Evolutionary conservation across 2,113 vertebrate genomes (phyloP).

Genomic region (Meleagris gallopavo): DNA sequence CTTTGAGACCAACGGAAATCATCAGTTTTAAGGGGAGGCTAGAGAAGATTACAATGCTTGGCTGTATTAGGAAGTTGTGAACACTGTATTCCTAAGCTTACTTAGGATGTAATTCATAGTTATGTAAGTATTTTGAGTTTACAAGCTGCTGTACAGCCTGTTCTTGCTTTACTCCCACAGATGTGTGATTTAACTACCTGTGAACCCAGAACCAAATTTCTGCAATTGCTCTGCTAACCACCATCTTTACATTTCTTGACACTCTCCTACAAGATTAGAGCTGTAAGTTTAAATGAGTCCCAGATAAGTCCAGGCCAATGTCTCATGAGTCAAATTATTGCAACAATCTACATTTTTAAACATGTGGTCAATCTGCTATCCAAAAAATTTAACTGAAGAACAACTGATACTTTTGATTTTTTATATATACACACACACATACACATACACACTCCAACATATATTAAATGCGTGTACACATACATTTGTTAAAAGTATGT

Average conservation of each 20-base stretch:
- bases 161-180: neutral
- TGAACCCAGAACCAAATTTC: neutral
- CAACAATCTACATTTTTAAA: neutral
- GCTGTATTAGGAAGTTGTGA: neutral
- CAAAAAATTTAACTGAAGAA: neutral
- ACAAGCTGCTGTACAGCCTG: neutral
- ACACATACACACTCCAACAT: neutral
- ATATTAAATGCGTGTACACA: neutral
- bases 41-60: neutral
- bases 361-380: neutral
- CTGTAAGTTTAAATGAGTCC: neutral
- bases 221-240: neutral
- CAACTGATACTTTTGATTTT: neutral
- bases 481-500: neutral
- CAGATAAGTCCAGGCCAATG: neutral
- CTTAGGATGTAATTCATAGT: neutral
- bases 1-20: neutral
- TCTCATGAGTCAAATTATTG: neutral
- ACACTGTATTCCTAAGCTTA: neutral
- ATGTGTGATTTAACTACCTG: neutral
- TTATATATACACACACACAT: neutral
- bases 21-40: neutral
- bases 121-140: neutral
- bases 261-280: neutral
- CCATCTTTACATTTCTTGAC: neutral